phyloP scores from a whole-genome alignment of 2,797 vertebrate genomes.

The Arctocebus calabarensis region DNA sequence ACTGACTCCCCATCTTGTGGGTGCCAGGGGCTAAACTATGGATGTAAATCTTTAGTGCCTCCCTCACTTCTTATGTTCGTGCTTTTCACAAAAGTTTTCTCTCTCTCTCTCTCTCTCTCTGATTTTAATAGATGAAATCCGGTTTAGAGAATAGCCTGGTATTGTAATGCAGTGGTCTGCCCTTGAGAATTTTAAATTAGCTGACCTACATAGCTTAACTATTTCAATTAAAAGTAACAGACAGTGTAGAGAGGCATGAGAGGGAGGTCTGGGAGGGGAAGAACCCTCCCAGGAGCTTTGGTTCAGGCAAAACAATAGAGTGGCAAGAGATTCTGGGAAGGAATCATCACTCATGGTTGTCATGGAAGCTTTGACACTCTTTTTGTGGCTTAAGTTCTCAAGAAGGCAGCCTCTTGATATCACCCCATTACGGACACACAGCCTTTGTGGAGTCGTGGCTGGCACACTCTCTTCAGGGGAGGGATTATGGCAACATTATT shows the following conservation, averaged over 20 bases:
- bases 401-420: not conserved
- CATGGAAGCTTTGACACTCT: not conserved
- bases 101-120: not conserved
- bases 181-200: slow-evolving; percentile 81
- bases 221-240: slow-evolving; percentile 74
- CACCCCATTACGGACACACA: not conserved
- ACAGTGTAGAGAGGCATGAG: not conserved
- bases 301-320: not conserved
- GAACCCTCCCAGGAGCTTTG: slow-evolving; percentile 35
- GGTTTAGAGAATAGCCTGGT: slow-evolving; percentile 13
- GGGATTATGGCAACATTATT: not conserved
- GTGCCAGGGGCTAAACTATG: not conserved
- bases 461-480: not conserved
- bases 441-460: not conserved
- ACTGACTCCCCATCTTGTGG: not conserved
- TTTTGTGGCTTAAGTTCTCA: not conserved
- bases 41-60: not conserved
- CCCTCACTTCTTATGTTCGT: not conserved
- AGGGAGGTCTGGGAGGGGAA: not conserved
- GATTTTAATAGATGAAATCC: slow-evolving; percentile 49
- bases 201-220: slow-evolving; percentile 78
- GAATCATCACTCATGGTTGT: not conserved
- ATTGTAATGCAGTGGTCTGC: slow-evolving; percentile 63
- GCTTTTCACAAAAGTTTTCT: slow-evolving; percentile 1
- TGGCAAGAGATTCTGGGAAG: not conserved